phyloP scores from a whole-genome alignment of 2,888 invertebrate genomes.

The Yponomeuta sedellus region DNA sequence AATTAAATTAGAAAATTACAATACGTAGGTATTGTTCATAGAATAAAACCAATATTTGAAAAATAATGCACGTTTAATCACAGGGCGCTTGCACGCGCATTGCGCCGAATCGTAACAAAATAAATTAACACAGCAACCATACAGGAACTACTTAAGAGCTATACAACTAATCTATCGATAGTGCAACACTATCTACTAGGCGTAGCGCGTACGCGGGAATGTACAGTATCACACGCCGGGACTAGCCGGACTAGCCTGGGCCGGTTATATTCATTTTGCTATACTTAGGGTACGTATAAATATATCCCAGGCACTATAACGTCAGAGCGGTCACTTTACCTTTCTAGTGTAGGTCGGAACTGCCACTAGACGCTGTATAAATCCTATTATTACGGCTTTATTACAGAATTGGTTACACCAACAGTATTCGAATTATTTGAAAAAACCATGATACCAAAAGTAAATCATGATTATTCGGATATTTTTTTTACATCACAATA shows the following conservation, averaged over 20 bases:
- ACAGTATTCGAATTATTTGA: no score
- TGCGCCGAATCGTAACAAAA: slow-evolving; percentile 30
- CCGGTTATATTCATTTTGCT: no score
- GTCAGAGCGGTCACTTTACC: no score
- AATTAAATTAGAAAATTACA: no score
- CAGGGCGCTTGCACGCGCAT: slow-evolving; percentile 35
- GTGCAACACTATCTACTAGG: background rate
- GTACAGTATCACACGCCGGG: slow-evolving; percentile 38
- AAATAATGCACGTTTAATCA: slow-evolving; percentile 70
- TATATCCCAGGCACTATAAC: no score
- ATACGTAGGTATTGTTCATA: no score
- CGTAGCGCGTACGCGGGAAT: slow-evolving; percentile 26
- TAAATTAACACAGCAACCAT: slow-evolving; percentile 60
- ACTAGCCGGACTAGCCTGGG: background rate
- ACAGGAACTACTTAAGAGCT: slow-evolving; percentile 38
- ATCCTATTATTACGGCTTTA: no score
- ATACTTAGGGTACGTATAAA: no score
- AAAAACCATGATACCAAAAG: no score
- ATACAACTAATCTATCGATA: slow-evolving; percentile 15
- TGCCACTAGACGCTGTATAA: no score
- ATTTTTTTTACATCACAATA: background rate
- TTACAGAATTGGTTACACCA: no score
- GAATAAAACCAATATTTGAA: slow-evolving; percentile 30
- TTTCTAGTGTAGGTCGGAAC: no score
- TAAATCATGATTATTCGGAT: background rate